Conservation (phyloP, 2,888 invertebrate genomes). For the Colostygia pectinataria region DNA sequence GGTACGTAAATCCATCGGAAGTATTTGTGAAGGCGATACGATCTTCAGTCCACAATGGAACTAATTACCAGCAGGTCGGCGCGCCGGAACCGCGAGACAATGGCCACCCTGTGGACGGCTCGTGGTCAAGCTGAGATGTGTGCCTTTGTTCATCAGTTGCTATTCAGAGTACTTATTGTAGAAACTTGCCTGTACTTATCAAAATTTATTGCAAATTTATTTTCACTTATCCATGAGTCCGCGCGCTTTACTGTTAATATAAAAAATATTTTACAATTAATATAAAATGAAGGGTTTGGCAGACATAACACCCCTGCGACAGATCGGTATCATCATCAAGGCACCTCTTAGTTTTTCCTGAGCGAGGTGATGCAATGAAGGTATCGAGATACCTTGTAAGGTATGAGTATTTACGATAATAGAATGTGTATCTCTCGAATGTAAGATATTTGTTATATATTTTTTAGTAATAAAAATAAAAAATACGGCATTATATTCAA, state of each 20-base stretch:
- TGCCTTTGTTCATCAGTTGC: constrained; percentile 60
- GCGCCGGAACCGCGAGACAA: constrained; percentile 60
- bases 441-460: neutral
- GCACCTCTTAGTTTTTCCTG: too few relatives aligned
- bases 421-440: too few relatives aligned
- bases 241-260: too few relatives aligned
- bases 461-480: too few relatives aligned
- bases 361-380: too few relatives aligned
- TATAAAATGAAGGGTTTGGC: too few relatives aligned
- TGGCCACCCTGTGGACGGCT: constrained; percentile 57
- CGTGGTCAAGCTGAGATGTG: constrained; percentile 40
- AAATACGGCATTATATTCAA: constrained; percentile 57
- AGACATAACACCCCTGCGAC: too few relatives aligned
- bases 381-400: too few relatives aligned
- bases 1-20: constrained; percentile 77
- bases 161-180: constrained; percentile 35
- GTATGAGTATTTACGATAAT: too few relatives aligned
- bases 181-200: constrained; percentile 2
- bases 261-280: too few relatives aligned
- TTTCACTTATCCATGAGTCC: too few relatives aligned
- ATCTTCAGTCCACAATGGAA: constrained; percentile 74
- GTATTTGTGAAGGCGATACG: constrained; percentile 68
- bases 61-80: constrained; percentile 68
- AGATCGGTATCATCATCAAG: too few relatives aligned
- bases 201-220: neutral